phyloP scores from a whole-genome alignment of 2,113 vertebrate species.

The Tor tambroides region DNA sequence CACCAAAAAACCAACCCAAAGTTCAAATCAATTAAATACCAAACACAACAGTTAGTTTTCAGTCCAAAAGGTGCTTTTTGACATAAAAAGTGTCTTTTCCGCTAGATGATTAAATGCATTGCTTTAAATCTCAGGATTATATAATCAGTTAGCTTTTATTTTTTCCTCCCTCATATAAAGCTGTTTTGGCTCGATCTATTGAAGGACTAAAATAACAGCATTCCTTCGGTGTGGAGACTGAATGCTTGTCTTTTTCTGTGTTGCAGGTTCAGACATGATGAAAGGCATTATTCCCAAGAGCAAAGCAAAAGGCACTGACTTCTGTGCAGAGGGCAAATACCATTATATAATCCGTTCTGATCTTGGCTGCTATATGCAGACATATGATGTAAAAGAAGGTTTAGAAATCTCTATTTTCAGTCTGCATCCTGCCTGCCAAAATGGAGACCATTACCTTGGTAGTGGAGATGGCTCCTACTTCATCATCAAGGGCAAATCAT shows the following conservation, averaged over 20 bases:
- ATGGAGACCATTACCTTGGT: conserved; percentile 31
- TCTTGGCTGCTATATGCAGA: background rate
- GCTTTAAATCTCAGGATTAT: background rate
- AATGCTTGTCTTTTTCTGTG: background rate
- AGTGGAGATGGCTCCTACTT: accelerated
- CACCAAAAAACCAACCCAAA: background rate
- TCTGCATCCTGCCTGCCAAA: conserved; percentile 17
- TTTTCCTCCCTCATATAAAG: background rate
- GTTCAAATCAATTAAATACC: background rate
- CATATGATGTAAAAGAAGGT: background rate
- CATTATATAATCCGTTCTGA: background rate
- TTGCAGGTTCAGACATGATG: background rate
- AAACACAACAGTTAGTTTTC: background rate
- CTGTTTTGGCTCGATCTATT: background rate
- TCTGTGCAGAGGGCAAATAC: background rate
- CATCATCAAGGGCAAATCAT: background rate
- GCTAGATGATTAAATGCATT: background rate
- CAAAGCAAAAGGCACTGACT: background rate
- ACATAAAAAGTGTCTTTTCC: too few species aligned
- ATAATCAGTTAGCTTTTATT: background rate
- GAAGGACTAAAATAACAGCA: background rate
- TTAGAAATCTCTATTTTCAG: background rate
- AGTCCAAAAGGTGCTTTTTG: background rate
- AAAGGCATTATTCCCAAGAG: background rate
- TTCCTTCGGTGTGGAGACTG: background rate